Evolutionary conservation across 2,113 vertebrate genomes (phyloP).

Genomic region (Numenius arquata): DNA sequence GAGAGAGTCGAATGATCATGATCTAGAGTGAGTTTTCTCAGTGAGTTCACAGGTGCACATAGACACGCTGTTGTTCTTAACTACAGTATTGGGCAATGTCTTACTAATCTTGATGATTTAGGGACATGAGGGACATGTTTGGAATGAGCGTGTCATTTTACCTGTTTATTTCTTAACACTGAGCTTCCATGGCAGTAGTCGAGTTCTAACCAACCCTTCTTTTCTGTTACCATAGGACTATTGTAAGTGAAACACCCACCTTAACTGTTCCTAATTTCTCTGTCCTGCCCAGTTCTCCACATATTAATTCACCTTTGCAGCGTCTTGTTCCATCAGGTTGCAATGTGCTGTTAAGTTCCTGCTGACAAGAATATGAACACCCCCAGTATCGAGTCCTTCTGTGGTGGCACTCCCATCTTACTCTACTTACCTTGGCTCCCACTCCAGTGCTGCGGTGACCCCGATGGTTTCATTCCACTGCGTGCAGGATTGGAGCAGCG

Average conservation of each 20-base stretch:
- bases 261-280: not conserved
- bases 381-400: not conserved
- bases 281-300: not conserved
- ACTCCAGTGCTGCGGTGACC: not conserved
- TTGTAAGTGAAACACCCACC: not conserved
- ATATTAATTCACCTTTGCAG: not conserved
- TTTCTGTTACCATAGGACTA: not conserved
- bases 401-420: not conserved
- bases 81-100: not conserved
- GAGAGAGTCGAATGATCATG: not conserved
- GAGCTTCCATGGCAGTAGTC: not conserved
- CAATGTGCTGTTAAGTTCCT: not conserved
- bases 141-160: not conserved
- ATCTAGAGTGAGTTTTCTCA: not conserved
- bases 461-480: not conserved
- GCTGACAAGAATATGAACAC: not conserved
- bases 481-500: rapidly evolving
- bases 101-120: not conserved
- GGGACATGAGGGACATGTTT: not conserved
- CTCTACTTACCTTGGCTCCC: not conserved
- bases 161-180: not conserved
- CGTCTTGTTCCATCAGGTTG: not conserved
- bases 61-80: not conserved
- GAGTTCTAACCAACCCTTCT: not conserved
- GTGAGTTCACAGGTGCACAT: not conserved